Evolutionary conservation across 23 tunicate genomes (phyloP).

Genomic region (Botrylloides violaceus): DNA sequence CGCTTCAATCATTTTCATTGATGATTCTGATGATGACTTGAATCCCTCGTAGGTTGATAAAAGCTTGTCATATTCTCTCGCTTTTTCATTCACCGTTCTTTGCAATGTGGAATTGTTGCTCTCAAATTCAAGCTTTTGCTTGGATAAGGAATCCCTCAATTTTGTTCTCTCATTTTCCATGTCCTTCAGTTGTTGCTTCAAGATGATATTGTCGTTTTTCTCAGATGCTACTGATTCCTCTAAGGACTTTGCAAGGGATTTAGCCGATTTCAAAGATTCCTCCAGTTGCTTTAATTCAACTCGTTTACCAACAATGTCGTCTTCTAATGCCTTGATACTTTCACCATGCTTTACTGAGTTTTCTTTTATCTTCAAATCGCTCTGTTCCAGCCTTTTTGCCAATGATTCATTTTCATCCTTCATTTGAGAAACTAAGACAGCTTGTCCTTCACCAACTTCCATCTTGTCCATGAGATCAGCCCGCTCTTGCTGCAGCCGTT

Average conservation of each 20-base stretch:
- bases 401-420: conserved; percentile 55
- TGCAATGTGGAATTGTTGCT: conserved; percentile 20
- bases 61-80: conserved; percentile 29
- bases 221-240: conserved; percentile 15
- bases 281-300: conserved; percentile 15
- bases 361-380: conserved; percentile 31
- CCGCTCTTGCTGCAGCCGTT: conserved; percentile 63
- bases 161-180: conserved; percentile 22
- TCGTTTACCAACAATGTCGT: not conserved
- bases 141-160: conserved; percentile 22
- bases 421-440: conserved; percentile 46
- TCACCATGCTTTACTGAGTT: conserved; percentile 15
- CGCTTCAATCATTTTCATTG: not conserved
- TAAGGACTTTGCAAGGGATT: conserved; percentile 9
- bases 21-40: conserved; percentile 24
- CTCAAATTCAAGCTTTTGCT: conserved; percentile 50
- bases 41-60: conserved; percentile 16
- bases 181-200: conserved; percentile 37
- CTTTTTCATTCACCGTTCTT: conserved; percentile 49
- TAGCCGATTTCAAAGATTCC: not conserved
- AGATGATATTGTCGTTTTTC: conserved; percentile 23
- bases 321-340: not conserved
- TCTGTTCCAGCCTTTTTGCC: conserved; percentile 41
- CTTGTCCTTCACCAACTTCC: conserved; percentile 94
- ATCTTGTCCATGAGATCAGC: conserved; percentile 57